Evolutionary conservation across 2,113 vertebrate genomes (phyloP).

Genomic region (Symphodus melops): DNA sequence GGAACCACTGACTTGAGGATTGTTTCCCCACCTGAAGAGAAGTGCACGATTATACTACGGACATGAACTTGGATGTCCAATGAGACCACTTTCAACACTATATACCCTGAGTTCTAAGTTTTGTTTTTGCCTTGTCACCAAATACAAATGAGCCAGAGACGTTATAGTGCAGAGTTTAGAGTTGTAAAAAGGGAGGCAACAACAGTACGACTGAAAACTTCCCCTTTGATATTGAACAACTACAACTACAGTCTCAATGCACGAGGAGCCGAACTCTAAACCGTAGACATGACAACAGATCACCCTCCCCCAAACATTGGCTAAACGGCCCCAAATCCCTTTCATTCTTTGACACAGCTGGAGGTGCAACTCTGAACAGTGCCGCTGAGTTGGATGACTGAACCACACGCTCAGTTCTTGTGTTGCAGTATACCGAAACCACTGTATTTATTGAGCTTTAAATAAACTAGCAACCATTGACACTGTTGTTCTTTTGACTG

Average conservation of each 20-base stretch:
- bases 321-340: constrained; percentile 77
- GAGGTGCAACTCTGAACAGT: constrained; percentile 75
- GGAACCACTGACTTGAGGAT: constrained; percentile 79
- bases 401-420: constrained; percentile 50
- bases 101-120: constrained; percentile 85
- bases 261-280: constrained; percentile 59
- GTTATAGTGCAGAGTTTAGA: constrained; percentile 60
- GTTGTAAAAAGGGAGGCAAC: constrained; percentile 48
- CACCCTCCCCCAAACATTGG: constrained; percentile 69
- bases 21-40: constrained; percentile 82
- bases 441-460: constrained; percentile 53
- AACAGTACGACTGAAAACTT: constrained; percentile 26
- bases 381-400: constrained; percentile 60
- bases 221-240: constrained; percentile 55
- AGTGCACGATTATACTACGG: constrained; percentile 80
- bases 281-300: constrained; percentile 59
- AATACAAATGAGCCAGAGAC: constrained; percentile 70
- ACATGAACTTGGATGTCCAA: constrained; percentile 70
- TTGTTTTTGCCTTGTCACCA: constrained; percentile 75
- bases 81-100: constrained; percentile 80
- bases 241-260: constrained; percentile 56
- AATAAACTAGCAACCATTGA: constrained; percentile 42
- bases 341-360: constrained; percentile 78
- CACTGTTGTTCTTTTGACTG: constrained; percentile 24
- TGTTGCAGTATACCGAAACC: constrained; percentile 65